Conservation (phyloP, 2,113 vertebrate genomes). For the Cyphomyrus discorhynchus region DNA sequence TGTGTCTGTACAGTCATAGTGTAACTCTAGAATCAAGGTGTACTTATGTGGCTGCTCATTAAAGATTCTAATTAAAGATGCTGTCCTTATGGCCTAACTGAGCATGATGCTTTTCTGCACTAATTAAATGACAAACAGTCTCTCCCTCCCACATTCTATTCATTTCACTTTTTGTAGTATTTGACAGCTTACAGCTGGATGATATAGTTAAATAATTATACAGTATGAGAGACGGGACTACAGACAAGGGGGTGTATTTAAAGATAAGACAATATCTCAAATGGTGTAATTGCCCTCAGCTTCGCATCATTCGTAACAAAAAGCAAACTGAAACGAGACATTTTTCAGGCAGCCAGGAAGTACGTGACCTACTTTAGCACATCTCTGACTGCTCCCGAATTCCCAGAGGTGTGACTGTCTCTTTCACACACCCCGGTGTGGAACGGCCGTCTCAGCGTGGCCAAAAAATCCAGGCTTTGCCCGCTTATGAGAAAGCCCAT, state of each 20-base stretch:
- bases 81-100: neutral
- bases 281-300: neutral
- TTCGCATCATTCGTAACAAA: slow-evolving; percentile 15
- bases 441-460: neutral
- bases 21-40: neutral
- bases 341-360: slow-evolving; percentile 39
- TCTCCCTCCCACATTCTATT: neutral
- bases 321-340: slow-evolving; percentile 40
- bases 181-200: neutral
- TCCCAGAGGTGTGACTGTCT: slow-evolving; percentile 28
- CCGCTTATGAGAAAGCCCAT: neutral
- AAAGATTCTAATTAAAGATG: neutral
- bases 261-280: neutral
- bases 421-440: slow-evolving; percentile 8
- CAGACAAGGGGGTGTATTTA: neutral
- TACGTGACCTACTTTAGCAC: slow-evolving; percentile 58
- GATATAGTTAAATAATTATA: neutral
- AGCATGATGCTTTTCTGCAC: neutral
- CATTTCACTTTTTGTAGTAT: neutral
- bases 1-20: neutral
- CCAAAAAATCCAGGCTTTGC: neutral
- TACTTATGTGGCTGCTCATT: neutral
- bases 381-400: slow-evolving; percentile 44
- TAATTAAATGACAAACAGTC: neutral
- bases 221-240: neutral